phyloP scores from a whole-genome alignment of 2,888 invertebrate genomes.

The Enchytraeus crypticus region DNA sequence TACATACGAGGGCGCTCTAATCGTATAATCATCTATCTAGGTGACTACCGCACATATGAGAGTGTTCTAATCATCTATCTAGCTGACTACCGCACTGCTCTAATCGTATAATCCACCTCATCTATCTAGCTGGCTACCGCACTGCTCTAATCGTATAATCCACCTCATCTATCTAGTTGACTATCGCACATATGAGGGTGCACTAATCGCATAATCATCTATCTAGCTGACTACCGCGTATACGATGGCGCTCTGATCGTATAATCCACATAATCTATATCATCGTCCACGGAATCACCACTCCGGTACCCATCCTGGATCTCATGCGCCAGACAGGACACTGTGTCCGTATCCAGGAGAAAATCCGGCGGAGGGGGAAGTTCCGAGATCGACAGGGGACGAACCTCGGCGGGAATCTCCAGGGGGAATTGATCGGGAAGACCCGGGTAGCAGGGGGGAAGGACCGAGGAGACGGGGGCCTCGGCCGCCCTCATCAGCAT shows the following conservation, averaged over 20 bases:
- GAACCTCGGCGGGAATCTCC: neutral
- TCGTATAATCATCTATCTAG: no score
- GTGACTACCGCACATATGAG: no score
- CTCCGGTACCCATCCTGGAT: slow-evolving; percentile 22
- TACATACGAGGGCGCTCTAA: no score
- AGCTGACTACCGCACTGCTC: no score
- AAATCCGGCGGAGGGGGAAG: slow-evolving; percentile 21
- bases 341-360: neutral
- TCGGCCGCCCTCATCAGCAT: slow-evolving; percentile 14
- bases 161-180: no score
- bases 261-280: slow-evolving; percentile 4
- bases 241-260: neutral
- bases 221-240: neutral
- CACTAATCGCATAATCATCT: neutral
- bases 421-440: neutral
- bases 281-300: slow-evolving; percentile 20
- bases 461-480: slow-evolving; percentile 8
- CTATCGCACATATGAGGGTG: no score
- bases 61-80: no score
- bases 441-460: slow-evolving; percentile 3
- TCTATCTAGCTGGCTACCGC: no score
- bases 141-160: no score
- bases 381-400: slow-evolving; percentile 13
- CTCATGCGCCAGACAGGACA: neutral
- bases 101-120: no score